These are phyloP conservation scores for Epizoanthus illoricatus DNA, from an alignment of 92 coral and sea anemone species.

Conservation along the genomic window DNA sequence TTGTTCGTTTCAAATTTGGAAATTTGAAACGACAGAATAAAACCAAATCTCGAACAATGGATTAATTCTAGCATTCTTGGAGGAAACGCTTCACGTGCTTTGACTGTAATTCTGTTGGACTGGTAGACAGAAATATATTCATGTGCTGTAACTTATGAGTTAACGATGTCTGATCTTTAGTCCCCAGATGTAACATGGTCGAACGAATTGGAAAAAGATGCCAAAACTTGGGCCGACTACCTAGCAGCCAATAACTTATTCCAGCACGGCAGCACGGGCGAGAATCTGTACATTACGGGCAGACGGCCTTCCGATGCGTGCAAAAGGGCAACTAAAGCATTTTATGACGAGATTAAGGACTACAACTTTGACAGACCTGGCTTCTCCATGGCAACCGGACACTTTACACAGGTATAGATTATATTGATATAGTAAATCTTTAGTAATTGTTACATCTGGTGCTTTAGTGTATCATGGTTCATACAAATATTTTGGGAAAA, in stretches of 20 bases:
- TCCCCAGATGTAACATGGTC: slow-evolving; percentile 52
- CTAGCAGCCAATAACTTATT: slow-evolving; percentile 52
- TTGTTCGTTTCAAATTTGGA: too few relatives aligned
- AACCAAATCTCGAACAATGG: too few relatives aligned
- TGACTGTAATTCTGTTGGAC: too few relatives aligned
- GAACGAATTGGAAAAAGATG: slow-evolving; percentile 47
- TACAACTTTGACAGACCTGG: slow-evolving; percentile 71
- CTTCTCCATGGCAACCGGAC: slow-evolving; percentile 60
- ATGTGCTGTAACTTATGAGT: too few relatives aligned
- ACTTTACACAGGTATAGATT: slow-evolving; percentile 84
- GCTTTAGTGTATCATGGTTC: too few relatives aligned
- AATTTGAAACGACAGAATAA: too few relatives aligned
- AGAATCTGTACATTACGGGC: slow-evolving; percentile 62
- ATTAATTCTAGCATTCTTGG: too few relatives aligned
- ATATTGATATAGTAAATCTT: too few relatives aligned
- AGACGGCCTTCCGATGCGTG: slow-evolving; percentile 50
- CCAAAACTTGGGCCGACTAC: slow-evolving; percentile 71
- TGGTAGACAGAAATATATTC: not conserved
- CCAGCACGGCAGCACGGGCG: slow-evolving; percentile 62
- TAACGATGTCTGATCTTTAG: not conserved
- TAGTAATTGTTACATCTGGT: too few relatives aligned
- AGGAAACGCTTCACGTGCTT: too few relatives aligned
- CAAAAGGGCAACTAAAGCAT: slow-evolving; percentile 59
- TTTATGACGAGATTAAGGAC: slow-evolving; percentile 69
- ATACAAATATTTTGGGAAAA: too few relatives aligned